Conservation (phyloP, 2,888 invertebrate genomes). For the Drosophila pseudotalamancana region DNA sequence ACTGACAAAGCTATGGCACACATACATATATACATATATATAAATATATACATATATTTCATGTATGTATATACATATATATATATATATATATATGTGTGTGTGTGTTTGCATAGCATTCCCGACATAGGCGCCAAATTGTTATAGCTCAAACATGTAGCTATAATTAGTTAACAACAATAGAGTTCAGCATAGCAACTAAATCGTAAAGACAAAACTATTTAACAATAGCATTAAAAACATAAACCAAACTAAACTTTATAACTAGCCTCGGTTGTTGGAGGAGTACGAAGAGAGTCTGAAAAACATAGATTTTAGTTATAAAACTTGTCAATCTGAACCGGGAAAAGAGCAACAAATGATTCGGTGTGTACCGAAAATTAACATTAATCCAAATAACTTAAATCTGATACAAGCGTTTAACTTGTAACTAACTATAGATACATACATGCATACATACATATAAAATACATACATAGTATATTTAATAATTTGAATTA, state of each 20-base stretch:
- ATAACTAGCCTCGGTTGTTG: conserved; percentile 11
- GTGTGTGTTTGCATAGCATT: too few species aligned
- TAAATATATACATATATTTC: conserved; percentile 11
- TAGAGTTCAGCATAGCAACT: conserved; percentile 32
- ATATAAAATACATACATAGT: background rate
- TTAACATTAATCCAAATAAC: conserved; percentile 6
- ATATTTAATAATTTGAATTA: conserved; percentile 3
- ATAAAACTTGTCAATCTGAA: conserved; percentile 17
- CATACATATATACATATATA: conserved; percentile 10
- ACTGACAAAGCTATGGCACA: conserved; percentile 26
- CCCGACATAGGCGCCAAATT: conserved; percentile 14
- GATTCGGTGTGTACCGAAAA: conserved; percentile 50
- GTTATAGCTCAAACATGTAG: conserved; percentile 14
- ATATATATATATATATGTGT: conserved; percentile 13
- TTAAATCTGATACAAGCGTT: background rate
- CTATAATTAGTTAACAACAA: conserved; percentile 37
- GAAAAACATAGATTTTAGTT: conserved; percentile 24
- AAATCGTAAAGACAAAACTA: conserved; percentile 9
- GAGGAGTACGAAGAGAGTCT: conserved; percentile 38
- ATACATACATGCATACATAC: background rate
- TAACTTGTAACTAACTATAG: background rate
- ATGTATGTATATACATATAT: conserved; percentile 2
- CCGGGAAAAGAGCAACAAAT: conserved; percentile 51
- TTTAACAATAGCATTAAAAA: conserved; percentile 15
- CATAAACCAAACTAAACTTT: conserved; percentile 2